Percentiles rank a stretch among this genome's conserved stretches.
Conservation (phyloP, 2,113 vertebrate genomes). For the Vombatus ursinus region DNA sequence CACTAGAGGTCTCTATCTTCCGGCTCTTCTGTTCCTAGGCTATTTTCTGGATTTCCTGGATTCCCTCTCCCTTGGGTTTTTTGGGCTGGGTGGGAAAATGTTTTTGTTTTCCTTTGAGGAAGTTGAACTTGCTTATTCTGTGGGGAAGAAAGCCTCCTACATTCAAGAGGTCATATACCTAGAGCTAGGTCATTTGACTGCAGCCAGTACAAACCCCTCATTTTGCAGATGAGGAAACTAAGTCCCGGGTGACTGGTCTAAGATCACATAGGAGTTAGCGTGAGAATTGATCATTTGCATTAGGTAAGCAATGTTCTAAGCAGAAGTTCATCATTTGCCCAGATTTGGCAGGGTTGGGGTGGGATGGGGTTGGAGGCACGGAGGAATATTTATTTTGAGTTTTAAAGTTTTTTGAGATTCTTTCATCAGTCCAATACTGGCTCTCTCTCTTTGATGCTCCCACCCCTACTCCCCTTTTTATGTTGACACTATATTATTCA, state of each 20-base stretch:
- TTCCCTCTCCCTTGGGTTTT: neutral
- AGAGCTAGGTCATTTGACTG: neutral
- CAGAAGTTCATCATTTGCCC: neutral
- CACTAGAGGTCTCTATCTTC: neutral
- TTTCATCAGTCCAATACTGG: neutral
- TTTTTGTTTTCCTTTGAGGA: neutral
- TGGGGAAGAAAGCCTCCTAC: neutral
- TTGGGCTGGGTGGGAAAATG: neutral
- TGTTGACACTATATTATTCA: conserved; percentile 63
- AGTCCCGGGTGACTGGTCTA: neutral
- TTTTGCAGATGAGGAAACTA: neutral
- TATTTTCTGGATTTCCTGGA: neutral
- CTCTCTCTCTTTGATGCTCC: neutral
- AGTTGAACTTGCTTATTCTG: neutral
- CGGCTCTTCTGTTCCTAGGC: neutral
- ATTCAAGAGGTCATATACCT: neutral
- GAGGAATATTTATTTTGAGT: neutral
- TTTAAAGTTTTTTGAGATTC: neutral
- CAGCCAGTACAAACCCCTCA: neutral
- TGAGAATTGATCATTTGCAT: neutral
- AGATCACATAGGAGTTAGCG: neutral
- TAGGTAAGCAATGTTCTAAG: neutral
- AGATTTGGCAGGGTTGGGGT: neutral
- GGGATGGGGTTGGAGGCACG: too few species aligned
- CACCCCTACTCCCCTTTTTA: conserved; percentile 37